Evolutionary conservation across 2,113 vertebrate species (phyloP).

Genomic region (Muntiacus reevesi): DNA sequence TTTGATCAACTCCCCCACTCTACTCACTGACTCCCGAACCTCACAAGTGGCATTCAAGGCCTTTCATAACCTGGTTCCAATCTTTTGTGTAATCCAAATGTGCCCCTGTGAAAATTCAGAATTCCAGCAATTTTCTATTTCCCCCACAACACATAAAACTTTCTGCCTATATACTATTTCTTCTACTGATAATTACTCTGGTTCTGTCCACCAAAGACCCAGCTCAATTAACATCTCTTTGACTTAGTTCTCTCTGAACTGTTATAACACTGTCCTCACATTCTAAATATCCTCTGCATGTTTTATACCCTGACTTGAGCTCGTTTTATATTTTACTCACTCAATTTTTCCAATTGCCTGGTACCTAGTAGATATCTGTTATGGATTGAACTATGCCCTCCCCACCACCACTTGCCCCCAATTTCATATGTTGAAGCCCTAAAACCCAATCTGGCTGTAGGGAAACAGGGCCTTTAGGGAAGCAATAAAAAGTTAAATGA

Average conservation of each 20-base stretch:
- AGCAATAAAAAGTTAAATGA: background rate
- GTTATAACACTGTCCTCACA: background rate
- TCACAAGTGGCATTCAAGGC: background rate
- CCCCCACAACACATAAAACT: background rate
- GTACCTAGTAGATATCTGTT: background rate
- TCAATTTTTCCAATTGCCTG: background rate
- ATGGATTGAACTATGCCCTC: background rate
- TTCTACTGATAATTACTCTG: background rate
- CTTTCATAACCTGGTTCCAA: background rate
- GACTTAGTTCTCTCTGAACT: background rate
- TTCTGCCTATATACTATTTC: background rate
- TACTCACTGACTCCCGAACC: background rate
- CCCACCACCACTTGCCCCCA: background rate
- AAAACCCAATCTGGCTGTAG: background rate
- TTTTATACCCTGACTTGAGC: background rate
- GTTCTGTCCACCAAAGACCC: background rate
- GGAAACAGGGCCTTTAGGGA: background rate
- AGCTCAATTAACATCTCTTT: conserved; percentile 4
- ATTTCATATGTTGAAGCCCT: background rate
- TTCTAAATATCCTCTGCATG: background rate
- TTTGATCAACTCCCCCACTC: background rate
- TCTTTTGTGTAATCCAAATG: background rate
- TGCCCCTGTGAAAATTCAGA: background rate
- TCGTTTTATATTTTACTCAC: background rate
- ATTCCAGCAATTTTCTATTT: background rate